A percentile compares a stretch with the other conserved stretches of the same genome.
Evolutionary conservation across 2,113 vertebrate genomes (phyloP).

Genomic region (Nothocercus nigrocapillus): DNA sequence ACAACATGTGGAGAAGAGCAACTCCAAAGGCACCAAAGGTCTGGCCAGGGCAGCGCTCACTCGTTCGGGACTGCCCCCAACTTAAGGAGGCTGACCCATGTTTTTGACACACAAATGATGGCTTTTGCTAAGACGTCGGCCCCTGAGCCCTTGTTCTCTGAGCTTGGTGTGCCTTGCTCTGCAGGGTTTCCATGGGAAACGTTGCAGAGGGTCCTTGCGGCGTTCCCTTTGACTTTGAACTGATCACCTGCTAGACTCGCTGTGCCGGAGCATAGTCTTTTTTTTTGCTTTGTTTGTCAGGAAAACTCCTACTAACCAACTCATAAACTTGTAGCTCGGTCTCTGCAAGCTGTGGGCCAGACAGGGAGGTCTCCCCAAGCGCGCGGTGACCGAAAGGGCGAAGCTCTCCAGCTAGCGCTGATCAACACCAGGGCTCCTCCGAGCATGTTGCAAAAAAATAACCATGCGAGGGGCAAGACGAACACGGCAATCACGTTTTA

Average conservation of each 20-base stretch:
- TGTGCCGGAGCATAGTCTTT: background rate
- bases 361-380: background rate
- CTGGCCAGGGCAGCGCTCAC: background rate
- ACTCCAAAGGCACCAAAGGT: background rate
- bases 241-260: background rate
- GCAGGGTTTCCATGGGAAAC: rapidly evolving
- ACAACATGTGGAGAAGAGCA: background rate
- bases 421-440: background rate
- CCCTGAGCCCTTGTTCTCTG: background rate
- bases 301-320: background rate
- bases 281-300: background rate
- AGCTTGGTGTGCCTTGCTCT: background rate
- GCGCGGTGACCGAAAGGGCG: background rate
- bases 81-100: background rate
- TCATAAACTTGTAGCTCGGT: background rate
- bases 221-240: background rate
- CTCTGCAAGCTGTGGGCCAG: background rate
- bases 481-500: background rate
- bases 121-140: background rate
- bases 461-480: background rate
- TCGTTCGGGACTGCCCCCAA: background rate
- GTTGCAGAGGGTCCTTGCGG: background rate
- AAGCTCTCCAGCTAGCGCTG: background rate
- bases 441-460: background rate
- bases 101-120: background rate